Evolutionary conservation across 1,140 invertebrate genomes (phyloP), one percentile per base, ranked within the genome.

Genomic region (Brachionus koreanus): DNA sequence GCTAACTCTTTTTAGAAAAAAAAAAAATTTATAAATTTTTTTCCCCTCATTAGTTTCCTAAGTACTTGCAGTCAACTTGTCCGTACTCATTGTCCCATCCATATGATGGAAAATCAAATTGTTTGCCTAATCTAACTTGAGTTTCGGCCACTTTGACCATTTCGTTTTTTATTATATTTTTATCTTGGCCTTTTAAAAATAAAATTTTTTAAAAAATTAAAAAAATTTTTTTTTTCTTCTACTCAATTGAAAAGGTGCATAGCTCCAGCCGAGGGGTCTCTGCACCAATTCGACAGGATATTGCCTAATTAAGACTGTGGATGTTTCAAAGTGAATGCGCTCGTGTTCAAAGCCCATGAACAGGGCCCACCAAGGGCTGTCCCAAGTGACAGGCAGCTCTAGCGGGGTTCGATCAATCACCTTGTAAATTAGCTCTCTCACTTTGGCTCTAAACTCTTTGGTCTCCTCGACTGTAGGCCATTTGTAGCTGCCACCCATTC

Each of bases 11-110:
- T 25, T 10, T n/a, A n/a, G n/a, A n/a, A 2, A 81, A 52, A 39
- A 52, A 77, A 52, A 52, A 52, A 29, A 29, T 29, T 19, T 77
- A 12, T 1, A 43, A 49, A 57, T n/a, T 13, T 29, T 49, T 77
- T 35, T 74, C 16, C 12, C 7, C 10, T 74, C 9, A 46, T 46
- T 16, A 49, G 25, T 43, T n/a, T 29, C 37, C 12, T 25, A 84
- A 82, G 84, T 83, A 87, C 87, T 83, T 85, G 83, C 84, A 85
- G 4, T 81, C 82, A 0, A 84, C 82, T 42, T 85, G 75, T 19
- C 88, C 88, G 84, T 88, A 89, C 75, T 88, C 87, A 83, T 87
- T 88, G 83, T 89, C 88, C 87, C 87, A 89, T n/a, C 87, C 88
- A 84, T 86, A 89, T 0, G 87, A 86, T 7, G 87, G 87, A 83